Base-by-base conservation (phyloP, 2,113 vertebrate genomes). In the Egretta garzetta region DNA sequence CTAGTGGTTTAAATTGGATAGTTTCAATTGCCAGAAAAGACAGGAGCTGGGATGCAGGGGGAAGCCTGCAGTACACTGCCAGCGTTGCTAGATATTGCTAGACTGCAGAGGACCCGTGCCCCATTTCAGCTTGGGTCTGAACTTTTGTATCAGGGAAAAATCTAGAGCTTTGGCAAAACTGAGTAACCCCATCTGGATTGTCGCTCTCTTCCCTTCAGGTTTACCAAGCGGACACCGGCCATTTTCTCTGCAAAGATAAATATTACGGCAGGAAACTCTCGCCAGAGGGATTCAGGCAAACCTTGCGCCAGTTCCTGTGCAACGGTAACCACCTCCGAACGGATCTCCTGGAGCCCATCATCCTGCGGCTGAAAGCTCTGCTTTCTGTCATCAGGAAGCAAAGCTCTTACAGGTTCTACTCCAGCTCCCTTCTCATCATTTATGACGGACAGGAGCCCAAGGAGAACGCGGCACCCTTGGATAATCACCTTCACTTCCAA, bases 181-280 rank as follows among this genome's bases (percentile, higher is more conserved):
- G 9, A 60, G 30, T 28, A 12, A 43, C 43, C 64, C 26, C 86
- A 26, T 39, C 15, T 10, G 67, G 20, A 11, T 64, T 30, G 39
- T 55, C 56, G 15, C 80, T 95, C 33, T 80, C 62, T 82, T 49
- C 64, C 84, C 56, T 27, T 19, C 71, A 98, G 98, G 98, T 99
- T 80, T 98, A 98, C 94, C 98, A 99, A 75, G 92, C 62, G 0
- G 97, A 98, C 74, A 97, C 95, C 1, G 97, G 98, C 47, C 93
- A 98, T 30, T 98, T 98, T 79, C 97, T 98, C 92, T 99, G 98
- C 98, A 98, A 97, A 58, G 98, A 99, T 82, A 99, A 98, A 30
- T 98, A 99, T 62, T 98, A 95, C 0, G 98, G 98, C 37, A 97
- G 98, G 72, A 98, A 97, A 41, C 98, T 98, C 9, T 98, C 98